phyloP scores from a whole-genome alignment of 2,113 vertebrate species.

The Bubo blakistoni region DNA sequence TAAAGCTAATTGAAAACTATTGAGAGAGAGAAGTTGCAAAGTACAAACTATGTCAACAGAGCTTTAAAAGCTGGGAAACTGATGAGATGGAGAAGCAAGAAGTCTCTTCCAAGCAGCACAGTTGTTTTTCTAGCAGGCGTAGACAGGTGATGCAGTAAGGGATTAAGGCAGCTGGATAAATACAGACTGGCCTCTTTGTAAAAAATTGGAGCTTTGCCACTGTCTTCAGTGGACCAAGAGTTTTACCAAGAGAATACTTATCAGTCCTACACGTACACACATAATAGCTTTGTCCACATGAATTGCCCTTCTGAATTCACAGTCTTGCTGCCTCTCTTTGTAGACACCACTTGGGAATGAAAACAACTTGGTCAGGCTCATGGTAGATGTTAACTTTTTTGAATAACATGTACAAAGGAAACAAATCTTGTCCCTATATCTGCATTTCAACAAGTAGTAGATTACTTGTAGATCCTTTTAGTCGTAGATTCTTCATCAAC shows the following conservation, averaged over 20 bases:
- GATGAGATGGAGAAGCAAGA: background rate
- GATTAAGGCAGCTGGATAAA: background rate
- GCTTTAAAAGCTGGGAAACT: background rate
- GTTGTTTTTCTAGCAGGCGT: background rate
- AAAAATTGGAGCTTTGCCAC: background rate
- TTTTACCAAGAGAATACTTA: background rate
- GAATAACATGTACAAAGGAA: background rate
- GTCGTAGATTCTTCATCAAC: background rate
- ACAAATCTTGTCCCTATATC: background rate
- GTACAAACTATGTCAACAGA: background rate
- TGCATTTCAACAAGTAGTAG: background rate
- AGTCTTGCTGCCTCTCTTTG: background rate
- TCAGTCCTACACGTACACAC: background rate
- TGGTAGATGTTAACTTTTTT: background rate
- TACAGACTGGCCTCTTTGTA: background rate
- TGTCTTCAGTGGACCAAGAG: background rate
- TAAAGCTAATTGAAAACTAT: background rate
- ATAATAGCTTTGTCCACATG: background rate
- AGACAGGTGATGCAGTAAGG: background rate
- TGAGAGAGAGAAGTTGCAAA: background rate
- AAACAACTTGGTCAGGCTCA: background rate
- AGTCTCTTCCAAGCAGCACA: accelerated
- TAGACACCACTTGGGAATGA: background rate
- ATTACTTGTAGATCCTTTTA: background rate
- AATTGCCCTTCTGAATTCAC: background rate